These are phyloP conservation scores for Agrochola lota DNA, from an alignment of 2,888 invertebrate species.

Conservation along the genomic window DNA sequence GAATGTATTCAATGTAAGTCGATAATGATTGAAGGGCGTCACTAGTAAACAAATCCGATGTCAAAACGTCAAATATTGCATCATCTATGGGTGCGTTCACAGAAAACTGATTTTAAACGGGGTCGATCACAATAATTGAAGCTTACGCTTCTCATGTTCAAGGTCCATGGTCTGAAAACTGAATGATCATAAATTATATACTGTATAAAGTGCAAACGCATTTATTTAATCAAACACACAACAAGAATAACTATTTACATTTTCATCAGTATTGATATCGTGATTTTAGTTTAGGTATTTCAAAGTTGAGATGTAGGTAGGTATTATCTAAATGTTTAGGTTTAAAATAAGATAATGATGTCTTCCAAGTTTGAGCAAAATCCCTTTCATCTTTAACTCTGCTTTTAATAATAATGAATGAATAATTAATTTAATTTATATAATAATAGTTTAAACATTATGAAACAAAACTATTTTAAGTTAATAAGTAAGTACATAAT, in stretches of 20 bases:
- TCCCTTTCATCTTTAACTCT: not conserved
- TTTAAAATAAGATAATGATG: not conserved
- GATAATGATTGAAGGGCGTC: not conserved
- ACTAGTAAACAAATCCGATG: slow-evolving; percentile 21
- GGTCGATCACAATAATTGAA: not conserved
- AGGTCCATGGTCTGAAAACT: not conserved
- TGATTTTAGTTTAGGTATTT: not conserved
- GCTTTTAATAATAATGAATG: too few species aligned
- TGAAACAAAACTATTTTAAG: not conserved
- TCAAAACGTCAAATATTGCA: slow-evolving; percentile 40
- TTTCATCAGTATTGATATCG: not conserved
- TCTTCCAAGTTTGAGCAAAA: not conserved
- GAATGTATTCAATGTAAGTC: not conserved
- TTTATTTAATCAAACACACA: not conserved
- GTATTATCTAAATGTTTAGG: too few species aligned
- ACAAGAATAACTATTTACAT: not conserved
- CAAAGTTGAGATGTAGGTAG: not conserved
- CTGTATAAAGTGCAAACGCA: not conserved
- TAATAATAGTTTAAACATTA: not conserved
- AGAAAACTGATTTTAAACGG: not conserved
- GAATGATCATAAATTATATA: not conserved
- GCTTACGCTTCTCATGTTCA: not conserved
- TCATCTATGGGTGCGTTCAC: slow-evolving; percentile 26
- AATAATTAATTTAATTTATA: not conserved
- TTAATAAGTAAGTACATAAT: too few species aligned